phyloP scores from a whole-genome alignment of 2,888 invertebrate genomes.

The Pristionchus japonicus region DNA sequence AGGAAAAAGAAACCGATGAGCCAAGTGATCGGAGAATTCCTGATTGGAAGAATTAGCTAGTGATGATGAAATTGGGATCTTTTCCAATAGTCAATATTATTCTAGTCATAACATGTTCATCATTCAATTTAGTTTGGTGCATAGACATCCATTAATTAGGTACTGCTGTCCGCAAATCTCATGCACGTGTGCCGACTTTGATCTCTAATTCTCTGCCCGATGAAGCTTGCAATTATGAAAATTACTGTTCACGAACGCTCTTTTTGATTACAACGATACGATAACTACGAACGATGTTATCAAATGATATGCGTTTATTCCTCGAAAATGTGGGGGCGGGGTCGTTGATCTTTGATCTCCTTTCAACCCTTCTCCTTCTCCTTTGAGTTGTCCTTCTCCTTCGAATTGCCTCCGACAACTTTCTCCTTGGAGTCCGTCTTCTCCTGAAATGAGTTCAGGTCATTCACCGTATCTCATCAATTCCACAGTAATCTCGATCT shows the following conservation, averaged over 20 bases:
- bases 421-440: background rate
- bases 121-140: background rate
- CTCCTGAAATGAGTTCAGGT: background rate
- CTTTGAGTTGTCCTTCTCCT: conserved; percentile 1
- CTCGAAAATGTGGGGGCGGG: background rate
- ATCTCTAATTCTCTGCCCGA: background rate
- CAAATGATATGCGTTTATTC: conserved; percentile 19
- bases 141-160: background rate
- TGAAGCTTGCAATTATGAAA: background rate
- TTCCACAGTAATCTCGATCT: too few species aligned
- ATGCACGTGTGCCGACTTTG: background rate
- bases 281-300: too few species aligned
- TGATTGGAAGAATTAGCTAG: background rate
- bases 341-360: background rate
- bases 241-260: background rate
- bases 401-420: background rate
- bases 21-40: conserved; percentile 16
- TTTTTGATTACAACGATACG: background rate
- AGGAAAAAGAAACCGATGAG: background rate
- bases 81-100: background rate
- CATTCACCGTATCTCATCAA: too few species aligned
- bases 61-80: too few species aligned
- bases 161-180: background rate
- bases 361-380: background rate
- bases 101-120: too few species aligned